These are phyloP conservation scores for Himalopsyche kuldschensis DNA, from an alignment of 2,888 invertebrate genomes.

Conservation along the genomic window DNA sequence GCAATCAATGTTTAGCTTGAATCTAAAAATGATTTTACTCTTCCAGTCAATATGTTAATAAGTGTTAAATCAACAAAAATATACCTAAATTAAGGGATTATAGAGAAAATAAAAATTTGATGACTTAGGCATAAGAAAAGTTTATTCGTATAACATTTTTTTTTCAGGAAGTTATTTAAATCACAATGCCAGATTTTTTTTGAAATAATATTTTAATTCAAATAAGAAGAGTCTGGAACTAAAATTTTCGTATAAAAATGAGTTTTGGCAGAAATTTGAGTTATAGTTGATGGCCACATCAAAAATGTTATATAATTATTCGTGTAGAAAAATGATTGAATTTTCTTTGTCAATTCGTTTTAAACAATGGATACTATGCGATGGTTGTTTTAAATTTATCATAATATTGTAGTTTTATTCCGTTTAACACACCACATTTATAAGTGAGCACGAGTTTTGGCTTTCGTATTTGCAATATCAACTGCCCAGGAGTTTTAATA, in stretches of 20 bases:
- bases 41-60: not conserved
- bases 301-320: not conserved
- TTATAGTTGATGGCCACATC: not conserved
- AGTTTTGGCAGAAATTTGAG: too few species aligned
- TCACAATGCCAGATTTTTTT: too few species aligned
- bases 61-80: not conserved
- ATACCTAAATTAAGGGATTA: not conserved
- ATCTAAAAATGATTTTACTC: not conserved
- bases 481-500: not conserved
- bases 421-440: not conserved
- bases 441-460: not conserved
- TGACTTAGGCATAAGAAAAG: too few species aligned
- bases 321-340: constrained; percentile 9
- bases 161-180: too few species aligned
- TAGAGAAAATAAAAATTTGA: not conserved
- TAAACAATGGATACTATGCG: not conserved
- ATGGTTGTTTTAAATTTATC: not conserved
- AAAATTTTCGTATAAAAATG: too few species aligned
- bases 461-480: not conserved
- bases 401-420: not conserved
- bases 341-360: not conserved
- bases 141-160: too few species aligned
- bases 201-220: too few species aligned
- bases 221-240: too few species aligned
- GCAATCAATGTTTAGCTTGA: constrained; percentile 16